phyloP scores from a whole-genome alignment of 2,797 vertebrate species.

The Chloroceryle inda region DNA sequence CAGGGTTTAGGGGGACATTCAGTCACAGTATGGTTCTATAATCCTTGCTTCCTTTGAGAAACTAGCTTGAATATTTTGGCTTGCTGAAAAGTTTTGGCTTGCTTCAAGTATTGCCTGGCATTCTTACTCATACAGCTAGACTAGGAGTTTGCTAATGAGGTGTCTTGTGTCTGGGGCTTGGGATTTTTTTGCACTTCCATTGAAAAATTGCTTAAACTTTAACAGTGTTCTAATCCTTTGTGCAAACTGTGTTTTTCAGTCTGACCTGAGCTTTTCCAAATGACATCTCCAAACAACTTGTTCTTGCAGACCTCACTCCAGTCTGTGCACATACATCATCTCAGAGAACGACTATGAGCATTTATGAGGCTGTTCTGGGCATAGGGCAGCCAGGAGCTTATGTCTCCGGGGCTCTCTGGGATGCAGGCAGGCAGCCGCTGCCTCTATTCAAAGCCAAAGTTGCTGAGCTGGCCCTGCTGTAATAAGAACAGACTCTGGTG shows the following conservation, averaged over 20 bases:
- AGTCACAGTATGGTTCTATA: not conserved
- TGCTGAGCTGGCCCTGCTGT: not conserved
- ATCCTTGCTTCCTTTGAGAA: not conserved
- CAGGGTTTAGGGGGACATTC: not conserved
- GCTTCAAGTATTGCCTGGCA: not conserved
- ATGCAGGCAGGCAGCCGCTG: not conserved
- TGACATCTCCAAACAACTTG: not conserved
- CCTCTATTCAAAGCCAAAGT: not conserved
- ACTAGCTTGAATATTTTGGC: not conserved
- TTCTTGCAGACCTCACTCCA: not conserved
- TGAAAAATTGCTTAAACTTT: not conserved
- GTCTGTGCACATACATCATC: not conserved
- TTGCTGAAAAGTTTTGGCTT: not conserved
- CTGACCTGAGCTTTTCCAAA: not conserved
- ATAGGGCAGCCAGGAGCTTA: not conserved
- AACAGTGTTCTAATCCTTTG: not conserved
- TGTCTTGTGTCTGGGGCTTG: not conserved
- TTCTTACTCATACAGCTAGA: not conserved
- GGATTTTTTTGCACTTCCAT: not conserved
- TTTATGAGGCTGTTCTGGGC: not conserved
- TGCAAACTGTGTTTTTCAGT: not conserved
- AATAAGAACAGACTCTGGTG: not conserved
- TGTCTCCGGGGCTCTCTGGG: not conserved
- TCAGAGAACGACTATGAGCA: accelerated
- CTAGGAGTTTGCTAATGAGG: not conserved